A percentile compares a stretch with the other conserved stretches of the same genome.
These are phyloP conservation scores for Heliothis subflexa DNA, from an alignment of 1,140 invertebrate species.

Conservation along the genomic window DNA sequence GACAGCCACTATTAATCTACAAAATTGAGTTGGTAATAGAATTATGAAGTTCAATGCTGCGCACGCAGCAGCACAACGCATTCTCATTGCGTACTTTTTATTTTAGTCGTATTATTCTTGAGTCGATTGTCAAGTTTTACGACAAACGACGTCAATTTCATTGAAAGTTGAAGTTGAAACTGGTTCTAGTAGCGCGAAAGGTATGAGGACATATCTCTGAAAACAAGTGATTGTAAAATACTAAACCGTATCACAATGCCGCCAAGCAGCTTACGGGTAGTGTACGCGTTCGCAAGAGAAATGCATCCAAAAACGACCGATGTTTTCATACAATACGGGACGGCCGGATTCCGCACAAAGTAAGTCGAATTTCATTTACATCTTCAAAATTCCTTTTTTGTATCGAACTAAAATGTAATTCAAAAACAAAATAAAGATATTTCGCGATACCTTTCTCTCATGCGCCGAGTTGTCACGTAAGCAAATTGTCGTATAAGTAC, in stretches of 20 bases:
- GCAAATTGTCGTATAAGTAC: slow-evolving; percentile 54
- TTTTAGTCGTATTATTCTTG: slow-evolving; percentile 41
- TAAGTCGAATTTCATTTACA: slow-evolving; percentile 80
- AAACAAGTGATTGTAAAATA: slow-evolving; percentile 84
- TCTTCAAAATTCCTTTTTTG: slow-evolving; percentile 41
- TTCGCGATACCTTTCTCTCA: slow-evolving; percentile 55
- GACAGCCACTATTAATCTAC: slow-evolving; percentile 12
- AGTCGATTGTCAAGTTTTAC: slow-evolving; percentile 62
- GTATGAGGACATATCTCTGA: slow-evolving; percentile 83
- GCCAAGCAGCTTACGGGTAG: slow-evolving; percentile 86
- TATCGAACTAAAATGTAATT: slow-evolving; percentile 44
- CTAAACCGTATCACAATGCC: slow-evolving; percentile 79
- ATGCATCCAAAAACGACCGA: slow-evolving; percentile 90
- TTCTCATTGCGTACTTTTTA: slow-evolving; percentile 29
- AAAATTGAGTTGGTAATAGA: background rate
- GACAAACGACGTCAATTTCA: slow-evolving; percentile 54
- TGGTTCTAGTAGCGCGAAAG: slow-evolving; percentile 78
- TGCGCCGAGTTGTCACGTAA: slow-evolving; percentile 72
- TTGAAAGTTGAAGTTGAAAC: slow-evolving; percentile 48
- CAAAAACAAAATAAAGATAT: slow-evolving; percentile 39
- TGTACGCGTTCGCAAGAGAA: slow-evolving; percentile 91
- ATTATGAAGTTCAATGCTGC: background rate
- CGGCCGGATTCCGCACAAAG: slow-evolving; percentile 90
- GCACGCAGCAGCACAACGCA: background rate
- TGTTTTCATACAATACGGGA: slow-evolving; percentile 89